These are phyloP conservation scores for Athalia cordata DNA, from an alignment of 2,888 invertebrate genomes.

Conservation along the genomic window DNA sequence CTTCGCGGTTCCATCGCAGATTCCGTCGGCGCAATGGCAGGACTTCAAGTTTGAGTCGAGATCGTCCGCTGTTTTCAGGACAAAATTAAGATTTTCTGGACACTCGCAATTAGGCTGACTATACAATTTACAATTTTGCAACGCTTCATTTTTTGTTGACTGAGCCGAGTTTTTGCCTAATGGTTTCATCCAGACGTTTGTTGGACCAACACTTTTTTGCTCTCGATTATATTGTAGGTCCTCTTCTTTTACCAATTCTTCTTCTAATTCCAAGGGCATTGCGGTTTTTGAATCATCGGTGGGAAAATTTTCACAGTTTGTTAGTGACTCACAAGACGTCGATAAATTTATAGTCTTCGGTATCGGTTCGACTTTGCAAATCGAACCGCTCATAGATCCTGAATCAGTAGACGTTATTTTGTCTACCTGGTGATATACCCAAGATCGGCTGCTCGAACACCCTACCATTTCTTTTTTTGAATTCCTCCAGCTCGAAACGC, in stretches of 20 bases:
- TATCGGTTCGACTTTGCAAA: no score
- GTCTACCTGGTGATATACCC: background rate
- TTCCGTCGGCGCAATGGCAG: background rate
- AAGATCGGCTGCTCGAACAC: background rate
- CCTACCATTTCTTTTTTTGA: constrained; percentile 21
- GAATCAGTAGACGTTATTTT: constrained; percentile 10
- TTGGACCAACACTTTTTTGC: no score
- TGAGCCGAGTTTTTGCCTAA: background rate
- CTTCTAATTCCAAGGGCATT: background rate
- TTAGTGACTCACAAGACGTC: no score
- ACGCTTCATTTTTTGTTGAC: background rate
- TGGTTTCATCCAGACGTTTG: no score
- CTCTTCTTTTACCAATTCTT: no score
- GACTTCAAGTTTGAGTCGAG: background rate
- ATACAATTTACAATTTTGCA: background rate
- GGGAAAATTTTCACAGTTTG: no score
- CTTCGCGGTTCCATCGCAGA: background rate
- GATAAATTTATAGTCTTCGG: no score
- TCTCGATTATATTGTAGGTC: no score
- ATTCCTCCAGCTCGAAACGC: background rate
- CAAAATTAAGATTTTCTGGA: background rate
- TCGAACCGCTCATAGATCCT: background rate
- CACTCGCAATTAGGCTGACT: background rate
- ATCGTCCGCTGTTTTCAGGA: background rate
- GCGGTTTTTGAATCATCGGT: background rate